A percentile compares a stretch with the other conserved stretches of the same genome.
Evolutionary conservation across 2,888 invertebrate genomes (phyloP).

Genomic region (Pasiphila rectangulata): DNA sequence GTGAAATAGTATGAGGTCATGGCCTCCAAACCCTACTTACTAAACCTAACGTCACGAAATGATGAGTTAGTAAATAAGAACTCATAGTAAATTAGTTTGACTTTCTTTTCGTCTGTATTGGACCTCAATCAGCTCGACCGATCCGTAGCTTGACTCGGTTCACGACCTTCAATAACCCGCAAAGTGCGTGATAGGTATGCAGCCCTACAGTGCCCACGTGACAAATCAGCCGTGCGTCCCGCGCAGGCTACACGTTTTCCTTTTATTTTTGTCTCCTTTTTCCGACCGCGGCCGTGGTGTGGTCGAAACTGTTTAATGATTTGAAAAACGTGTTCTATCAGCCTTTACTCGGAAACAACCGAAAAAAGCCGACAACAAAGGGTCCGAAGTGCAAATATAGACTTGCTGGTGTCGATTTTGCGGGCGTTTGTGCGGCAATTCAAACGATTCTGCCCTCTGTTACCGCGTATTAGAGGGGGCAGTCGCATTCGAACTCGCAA

Average conservation of each 20-base stretch:
- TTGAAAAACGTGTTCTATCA: constrained; percentile 82
- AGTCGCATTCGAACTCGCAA: constrained; percentile 26
- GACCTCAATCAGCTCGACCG: no score
- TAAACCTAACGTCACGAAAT: no score
- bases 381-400: constrained; percentile 77
- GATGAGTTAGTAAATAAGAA: no score
- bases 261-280: constrained; percentile 58
- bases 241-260: constrained; percentile 56
- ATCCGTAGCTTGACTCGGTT: no score
- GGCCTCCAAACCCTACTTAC: no score
- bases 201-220: constrained; percentile 44
- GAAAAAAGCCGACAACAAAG: constrained; percentile 78
- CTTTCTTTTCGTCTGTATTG: no score
- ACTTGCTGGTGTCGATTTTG: constrained; percentile 51
- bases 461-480: constrained; percentile 27
- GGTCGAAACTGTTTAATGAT: constrained; percentile 81
- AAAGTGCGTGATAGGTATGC: no score
- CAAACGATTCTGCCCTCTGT: constrained; percentile 46
- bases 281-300: constrained; percentile 68
- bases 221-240: constrained; percentile 53
- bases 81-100: no score
- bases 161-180: not conserved
- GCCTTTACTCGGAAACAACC: constrained; percentile 78
- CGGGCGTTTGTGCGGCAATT: constrained; percentile 27
- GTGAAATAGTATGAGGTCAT: no score